Evolutionary conservation across 2,113 vertebrate genomes (phyloP).

Genomic region (Syrmaticus mikado): DNA sequence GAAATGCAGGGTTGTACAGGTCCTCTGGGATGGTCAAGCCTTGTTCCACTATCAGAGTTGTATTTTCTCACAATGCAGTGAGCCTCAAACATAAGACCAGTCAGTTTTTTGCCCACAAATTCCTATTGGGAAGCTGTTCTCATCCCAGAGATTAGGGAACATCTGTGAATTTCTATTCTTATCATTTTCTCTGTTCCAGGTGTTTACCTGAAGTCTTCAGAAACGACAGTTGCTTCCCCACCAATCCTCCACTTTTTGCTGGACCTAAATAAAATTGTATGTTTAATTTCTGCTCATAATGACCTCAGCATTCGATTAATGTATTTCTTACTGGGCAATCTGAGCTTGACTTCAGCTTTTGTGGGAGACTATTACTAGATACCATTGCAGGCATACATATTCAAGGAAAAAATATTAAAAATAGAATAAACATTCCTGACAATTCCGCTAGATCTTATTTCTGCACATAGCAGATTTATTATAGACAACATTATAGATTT

Average conservation of each 20-base stretch:
- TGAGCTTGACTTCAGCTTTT: neutral
- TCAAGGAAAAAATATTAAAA: neutral
- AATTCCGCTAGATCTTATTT: neutral
- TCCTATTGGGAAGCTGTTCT: neutral
- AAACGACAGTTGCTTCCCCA: neutral
- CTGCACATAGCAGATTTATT: neutral
- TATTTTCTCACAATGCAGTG: neutral
- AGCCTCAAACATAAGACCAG: neutral
- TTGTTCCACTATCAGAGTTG: fast-evolving
- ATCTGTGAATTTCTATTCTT: neutral
- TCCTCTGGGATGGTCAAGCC: neutral
- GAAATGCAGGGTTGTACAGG: too few relatives aligned
- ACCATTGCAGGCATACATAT: neutral
- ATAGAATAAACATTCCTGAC: neutral
- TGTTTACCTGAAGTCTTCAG: neutral
- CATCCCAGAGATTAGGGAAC: neutral
- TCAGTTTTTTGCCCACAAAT: neutral
- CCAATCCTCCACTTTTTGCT: neutral
- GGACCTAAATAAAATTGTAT: neutral
- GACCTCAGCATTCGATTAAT: neutral
- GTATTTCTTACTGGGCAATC: neutral
- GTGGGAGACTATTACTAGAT: neutral
- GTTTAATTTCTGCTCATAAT: neutral
- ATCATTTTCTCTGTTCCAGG: neutral
- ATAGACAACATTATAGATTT: neutral